Evolutionary conservation across 2,113 vertebrate species (phyloP).

Genomic region (Peromyscus leucopus): DNA sequence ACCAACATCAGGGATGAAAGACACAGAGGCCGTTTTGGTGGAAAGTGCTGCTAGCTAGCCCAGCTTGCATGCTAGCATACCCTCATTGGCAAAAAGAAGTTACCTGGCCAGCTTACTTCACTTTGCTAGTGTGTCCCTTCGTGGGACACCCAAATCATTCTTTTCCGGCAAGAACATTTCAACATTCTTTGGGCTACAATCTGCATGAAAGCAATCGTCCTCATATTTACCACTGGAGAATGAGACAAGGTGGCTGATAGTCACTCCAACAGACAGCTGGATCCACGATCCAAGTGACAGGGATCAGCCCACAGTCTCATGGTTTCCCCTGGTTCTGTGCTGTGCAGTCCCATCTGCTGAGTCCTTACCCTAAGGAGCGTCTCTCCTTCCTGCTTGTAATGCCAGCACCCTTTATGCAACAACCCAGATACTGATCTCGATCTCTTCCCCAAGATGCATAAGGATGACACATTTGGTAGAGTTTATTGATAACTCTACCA

Average conservation of each 20-base stretch:
- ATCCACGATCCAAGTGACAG: not conserved
- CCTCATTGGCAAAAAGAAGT: not conserved
- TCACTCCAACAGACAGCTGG: not conserved
- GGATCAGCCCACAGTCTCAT: not conserved
- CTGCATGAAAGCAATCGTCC: not conserved
- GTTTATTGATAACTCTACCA: not conserved
- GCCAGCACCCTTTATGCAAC: not conserved
- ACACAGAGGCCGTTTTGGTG: not conserved
- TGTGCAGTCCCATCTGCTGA: not conserved
- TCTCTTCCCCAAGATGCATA: not conserved
- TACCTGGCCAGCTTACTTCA: too few relatives aligned
- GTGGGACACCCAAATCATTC: not conserved
- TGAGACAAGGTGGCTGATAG: not conserved
- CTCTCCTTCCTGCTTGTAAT: not conserved
- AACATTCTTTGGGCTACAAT: not conserved
- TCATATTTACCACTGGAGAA: not conserved
- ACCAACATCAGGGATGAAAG: not conserved
- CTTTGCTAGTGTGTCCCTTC: too few relatives aligned
- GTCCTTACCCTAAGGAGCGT: not conserved
- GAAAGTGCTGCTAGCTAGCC: not conserved
- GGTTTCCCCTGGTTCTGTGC: not conserved
- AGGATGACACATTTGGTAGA: rapidly evolving
- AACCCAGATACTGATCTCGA: not conserved
- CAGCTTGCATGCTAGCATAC: not conserved
- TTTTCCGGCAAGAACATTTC: not conserved